Base-by-base conservation (phyloP, 2,797 vertebrate genomes). In the Bradypus variegatus region DNA sequence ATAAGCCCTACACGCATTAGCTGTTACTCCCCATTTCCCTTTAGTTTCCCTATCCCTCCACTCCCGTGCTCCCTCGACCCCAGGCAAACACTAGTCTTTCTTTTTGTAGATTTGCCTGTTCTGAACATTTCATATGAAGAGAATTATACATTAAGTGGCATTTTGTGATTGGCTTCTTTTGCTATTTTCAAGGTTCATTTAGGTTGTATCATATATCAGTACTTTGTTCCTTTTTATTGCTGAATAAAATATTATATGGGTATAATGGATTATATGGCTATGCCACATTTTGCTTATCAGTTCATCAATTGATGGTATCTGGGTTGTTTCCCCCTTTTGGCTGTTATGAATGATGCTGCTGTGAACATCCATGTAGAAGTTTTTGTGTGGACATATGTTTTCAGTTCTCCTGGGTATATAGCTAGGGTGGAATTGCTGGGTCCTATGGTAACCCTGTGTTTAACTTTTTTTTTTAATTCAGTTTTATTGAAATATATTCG, bases 401-500 rank as follows among this genome's bases (percentile, higher is more conserved):
- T 83, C 19, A 82, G 45, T 94, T 86, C 33, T 91, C 36, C 78
- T 82, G 33, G 36, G 45, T 84, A 60, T 92, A 45, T 88, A 73
- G 21, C 19, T 64, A 65, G 21, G 25, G 36, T 86, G 29, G 65
- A 86, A 82, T 86, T 60, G 23, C 64, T 92, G 72, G 65, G 19
- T 87, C 23, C 73, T 58, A 62, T 6, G 55, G 27, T 76, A 70
- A 87, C 38, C 83, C 25, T 50, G 11, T 81, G 9, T 45, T 45
- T 45, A 45, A 45, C 41, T 45, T 45, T 45, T 45, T 45, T 45
- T 45, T 45, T 45, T 45, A 45, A 45, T 45, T 45, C 41, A 45
- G 41, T 45, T 45, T 45, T 45, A 45, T 45, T 45, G 41, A 45
- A 45, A 45, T 45, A 45, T 45, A 45, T 45, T 45, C 41, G 8